Evolutionary conservation across 2,888 invertebrate genomes (phyloP), one percentile per base, ranked within the genome.

Genomic region (Phania funesta): DNA sequence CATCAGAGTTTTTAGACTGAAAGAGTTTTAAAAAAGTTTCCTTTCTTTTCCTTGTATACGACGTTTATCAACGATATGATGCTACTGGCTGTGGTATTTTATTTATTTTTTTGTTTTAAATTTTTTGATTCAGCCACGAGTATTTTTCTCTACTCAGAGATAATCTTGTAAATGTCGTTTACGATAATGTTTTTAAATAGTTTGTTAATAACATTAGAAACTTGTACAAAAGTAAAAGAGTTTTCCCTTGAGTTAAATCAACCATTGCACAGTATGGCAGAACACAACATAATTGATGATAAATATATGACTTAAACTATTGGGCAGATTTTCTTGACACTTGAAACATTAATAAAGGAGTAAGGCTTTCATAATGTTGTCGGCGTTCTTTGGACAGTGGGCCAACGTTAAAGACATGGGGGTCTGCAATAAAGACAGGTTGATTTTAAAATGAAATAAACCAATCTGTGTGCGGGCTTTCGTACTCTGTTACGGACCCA

Each of bases 121-220:
- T 5, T 4, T 16, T 11, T 48, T 8, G 0, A n/a, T 41, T 22
- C 1, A 16, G 3, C 7, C 20, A 32, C 16, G n/a, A 35, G 20
- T 60, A 8, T 13, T 18, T 75, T 11, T 56, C 16, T 38, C 9
- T 29, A 8, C 20, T 44, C 18, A 68, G 65, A 68, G 65, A 73
- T 77, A 77, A 77, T 81, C 76, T 73, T 54, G 62, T 73, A 62
- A 77, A 77, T 77, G 81, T 77, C 73, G 77, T 73, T 81, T 81
- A 32, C 65, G 73, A 73, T 81, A 77, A 77, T 81, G 81, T 62
- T 73, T 81, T 81, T 50, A 81, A 73, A 73, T 81, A 81, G 77
- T 81, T 81, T 81, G 67, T 73, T 81, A 81, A 81, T 77, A 56
- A 62, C 76, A 73, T 62, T 54, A 67, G 67, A 48, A 81, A 73